phyloP scores from a whole-genome alignment of 2,888 invertebrate genomes.

The Pherbina coryleti region DNA sequence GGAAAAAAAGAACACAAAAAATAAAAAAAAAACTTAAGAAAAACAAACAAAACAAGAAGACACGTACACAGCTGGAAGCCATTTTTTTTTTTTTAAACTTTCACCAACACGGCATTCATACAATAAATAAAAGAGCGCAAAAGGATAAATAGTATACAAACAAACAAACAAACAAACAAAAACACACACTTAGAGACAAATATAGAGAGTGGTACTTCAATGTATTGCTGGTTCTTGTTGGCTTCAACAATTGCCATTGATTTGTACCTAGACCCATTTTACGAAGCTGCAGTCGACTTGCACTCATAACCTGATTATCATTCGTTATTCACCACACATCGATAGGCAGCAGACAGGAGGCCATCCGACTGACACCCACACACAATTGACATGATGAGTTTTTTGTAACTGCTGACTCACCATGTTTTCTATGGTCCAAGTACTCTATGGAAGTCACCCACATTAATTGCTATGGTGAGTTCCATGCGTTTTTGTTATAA shows the following conservation, averaged over 20 bases:
- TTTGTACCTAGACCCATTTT: conserved; percentile 1
- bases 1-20: too few relatives aligned
- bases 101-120: neutral
- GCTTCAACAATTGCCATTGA: neutral
- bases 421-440: too few relatives aligned
- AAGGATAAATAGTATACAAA: neutral
- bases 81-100: neutral
- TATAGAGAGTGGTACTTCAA: neutral
- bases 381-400: too few relatives aligned
- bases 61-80: neutral
- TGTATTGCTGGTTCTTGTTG: neutral
- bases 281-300: neutral
- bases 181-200: neutral
- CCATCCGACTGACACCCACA: too few relatives aligned
- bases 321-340: neutral
- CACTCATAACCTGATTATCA: neutral
- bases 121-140: neutral
- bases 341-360: too few relatives aligned
- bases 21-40: too few relatives aligned
- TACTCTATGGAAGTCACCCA: too few relatives aligned
- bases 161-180: neutral
- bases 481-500: too few relatives aligned
- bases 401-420: too few relatives aligned
- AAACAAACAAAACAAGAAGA: neutral
- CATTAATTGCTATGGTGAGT: neutral